Evolutionary conservation across 2,797 vertebrate genomes (phyloP).

Genomic region (Eulemur albifrons): DNA sequence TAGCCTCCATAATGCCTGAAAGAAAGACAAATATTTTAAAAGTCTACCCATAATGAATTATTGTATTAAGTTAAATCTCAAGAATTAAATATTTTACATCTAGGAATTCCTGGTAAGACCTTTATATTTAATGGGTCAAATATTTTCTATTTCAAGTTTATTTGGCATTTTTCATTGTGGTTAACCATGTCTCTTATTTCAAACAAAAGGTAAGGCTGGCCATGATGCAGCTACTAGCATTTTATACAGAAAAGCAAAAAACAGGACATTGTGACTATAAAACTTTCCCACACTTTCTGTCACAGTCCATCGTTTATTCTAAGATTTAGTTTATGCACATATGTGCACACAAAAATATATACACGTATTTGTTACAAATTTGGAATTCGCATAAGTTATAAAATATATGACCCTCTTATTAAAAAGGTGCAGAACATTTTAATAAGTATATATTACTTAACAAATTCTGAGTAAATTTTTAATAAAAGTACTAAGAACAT

Average conservation of each 20-base stretch:
- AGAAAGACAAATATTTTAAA: background rate
- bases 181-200: constrained; percentile 23
- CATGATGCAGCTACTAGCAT: background rate
- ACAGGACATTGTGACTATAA: background rate
- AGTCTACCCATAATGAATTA: background rate
- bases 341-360: background rate
- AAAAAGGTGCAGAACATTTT: background rate
- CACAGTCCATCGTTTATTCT: background rate
- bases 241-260: background rate
- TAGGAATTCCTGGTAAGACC: constrained; percentile 10
- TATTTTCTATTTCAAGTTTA: background rate
- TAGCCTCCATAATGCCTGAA: background rate
- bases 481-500: background rate
- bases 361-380: background rate
- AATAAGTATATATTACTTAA: background rate
- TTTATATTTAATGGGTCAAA: constrained; percentile 4
- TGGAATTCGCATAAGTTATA: background rate
- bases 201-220: background rate
- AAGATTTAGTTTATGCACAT: background rate
- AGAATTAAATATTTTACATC: background rate
- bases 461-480: background rate
- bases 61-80: background rate
- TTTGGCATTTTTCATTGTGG: background rate
- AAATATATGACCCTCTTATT: background rate
- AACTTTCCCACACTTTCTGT: background rate